Conservation (phyloP, 1,140 invertebrate genomes). For the Drosophila mojavensis region DNA sequence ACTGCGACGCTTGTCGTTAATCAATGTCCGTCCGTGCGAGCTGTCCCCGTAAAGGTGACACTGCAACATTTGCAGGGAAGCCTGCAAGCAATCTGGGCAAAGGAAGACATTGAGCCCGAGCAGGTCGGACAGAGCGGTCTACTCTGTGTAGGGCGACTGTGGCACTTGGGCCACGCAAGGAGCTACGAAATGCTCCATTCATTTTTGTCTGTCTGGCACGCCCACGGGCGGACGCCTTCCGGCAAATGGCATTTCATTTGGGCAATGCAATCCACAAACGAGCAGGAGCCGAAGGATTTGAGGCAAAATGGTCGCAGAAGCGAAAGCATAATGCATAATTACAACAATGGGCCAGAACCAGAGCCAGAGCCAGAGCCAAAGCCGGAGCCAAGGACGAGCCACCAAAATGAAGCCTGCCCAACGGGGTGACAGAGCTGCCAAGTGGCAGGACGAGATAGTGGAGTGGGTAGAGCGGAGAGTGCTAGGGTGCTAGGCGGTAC, state of each 20-base stretch:
- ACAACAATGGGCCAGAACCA: constrained; percentile 54
- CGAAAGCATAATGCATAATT: constrained; percentile 75
- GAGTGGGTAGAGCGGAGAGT: not conserved
- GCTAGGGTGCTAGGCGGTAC: constrained; percentile 3
- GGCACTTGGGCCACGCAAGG: constrained; percentile 2
- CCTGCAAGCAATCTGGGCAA: constrained; percentile 15
- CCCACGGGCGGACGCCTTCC: not conserved
- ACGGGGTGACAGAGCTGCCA: constrained; percentile 32
- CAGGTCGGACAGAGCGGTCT: not conserved
- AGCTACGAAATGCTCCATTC: not conserved
- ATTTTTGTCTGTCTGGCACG: not conserved
- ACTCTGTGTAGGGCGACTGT: too few relatives aligned
- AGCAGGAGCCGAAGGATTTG: constrained; percentile 7
- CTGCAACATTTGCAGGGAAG: constrained; percentile 31
- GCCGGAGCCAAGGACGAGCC: constrained; percentile 60
- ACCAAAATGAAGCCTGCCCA: constrained; percentile 41
- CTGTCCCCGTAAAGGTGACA: constrained; percentile 33
- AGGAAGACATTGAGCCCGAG: constrained; percentile 2
- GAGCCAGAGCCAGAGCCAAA: constrained; percentile 49
- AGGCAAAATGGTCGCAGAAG: constrained; percentile 42
- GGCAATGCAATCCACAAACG: constrained; percentile 45
- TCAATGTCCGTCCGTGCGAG: constrained; percentile 46
- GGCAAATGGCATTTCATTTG: constrained; percentile 37
- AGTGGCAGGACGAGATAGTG: not conserved
- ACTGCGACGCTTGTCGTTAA: constrained; percentile 37